These are phyloP conservation scores for Lanius collurio DNA, from an alignment of 2,113 vertebrate genomes.

Conservation along the genomic window DNA sequence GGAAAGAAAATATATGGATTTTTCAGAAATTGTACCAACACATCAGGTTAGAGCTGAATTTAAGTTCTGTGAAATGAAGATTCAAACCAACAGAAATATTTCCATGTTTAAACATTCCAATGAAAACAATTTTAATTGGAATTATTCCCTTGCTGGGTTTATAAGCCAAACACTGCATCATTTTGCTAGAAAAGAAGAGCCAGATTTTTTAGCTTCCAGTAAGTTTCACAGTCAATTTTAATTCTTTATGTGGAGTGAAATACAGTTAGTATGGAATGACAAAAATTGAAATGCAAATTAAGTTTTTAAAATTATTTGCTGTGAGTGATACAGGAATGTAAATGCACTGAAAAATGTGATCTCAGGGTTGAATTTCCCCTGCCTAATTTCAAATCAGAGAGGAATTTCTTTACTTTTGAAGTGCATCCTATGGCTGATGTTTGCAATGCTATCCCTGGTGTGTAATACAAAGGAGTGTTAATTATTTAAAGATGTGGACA, in stretches of 20 bases:
- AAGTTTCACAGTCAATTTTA: conserved; percentile 34
- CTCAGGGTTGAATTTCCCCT: not conserved
- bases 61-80: conserved; percentile 38
- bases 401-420: conserved; percentile 4
- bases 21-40: not conserved
- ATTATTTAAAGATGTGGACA: conserved; percentile 19
- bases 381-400: not conserved
- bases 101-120: conserved; percentile 35
- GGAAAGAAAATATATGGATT: not conserved
- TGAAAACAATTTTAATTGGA: conserved; percentile 59
- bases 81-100: conserved; percentile 42
- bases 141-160: conserved; percentile 43
- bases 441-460: not conserved
- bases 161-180: conserved; percentile 43
- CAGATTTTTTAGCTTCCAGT: conserved; percentile 29
- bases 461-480: not conserved
- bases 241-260: conserved; percentile 10
- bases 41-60: conserved; percentile 1
- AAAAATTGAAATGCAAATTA: conserved; percentile 47
- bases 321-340: not conserved
- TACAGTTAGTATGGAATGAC: not conserved
- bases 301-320: conserved; percentile 2
- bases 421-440: not conserved
- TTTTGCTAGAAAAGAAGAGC: conserved; percentile 25
- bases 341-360: conserved; percentile 2